Evolutionary conservation across 1,140 invertebrate species (phyloP).

Genomic region (Halesus radiatus): DNA sequence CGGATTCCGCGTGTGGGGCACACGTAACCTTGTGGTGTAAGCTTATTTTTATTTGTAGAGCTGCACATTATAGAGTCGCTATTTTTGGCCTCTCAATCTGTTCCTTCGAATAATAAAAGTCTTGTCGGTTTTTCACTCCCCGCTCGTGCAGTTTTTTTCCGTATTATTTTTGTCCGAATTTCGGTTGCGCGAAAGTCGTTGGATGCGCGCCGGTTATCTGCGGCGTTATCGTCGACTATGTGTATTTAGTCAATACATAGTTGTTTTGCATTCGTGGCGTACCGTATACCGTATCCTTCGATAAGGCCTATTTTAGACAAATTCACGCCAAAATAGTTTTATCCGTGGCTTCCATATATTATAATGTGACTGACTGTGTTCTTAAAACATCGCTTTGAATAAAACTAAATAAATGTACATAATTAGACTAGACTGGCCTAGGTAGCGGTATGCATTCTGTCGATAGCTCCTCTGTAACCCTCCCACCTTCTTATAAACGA

Average conservation of each 20-base stretch:
- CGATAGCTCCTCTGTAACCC: too few relatives aligned
- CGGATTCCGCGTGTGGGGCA: conserved; percentile 23
- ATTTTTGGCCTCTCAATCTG: conserved; percentile 25
- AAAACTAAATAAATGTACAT: too few relatives aligned
- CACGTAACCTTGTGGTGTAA: conserved; percentile 26
- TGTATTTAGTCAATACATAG: conserved; percentile 37
- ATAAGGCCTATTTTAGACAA: conserved; percentile 29
- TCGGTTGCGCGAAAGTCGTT: neutral
- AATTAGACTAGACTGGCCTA: too few relatives aligned
- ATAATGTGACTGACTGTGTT: too few relatives aligned
- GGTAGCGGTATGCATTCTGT: too few relatives aligned
- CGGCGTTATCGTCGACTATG: conserved; percentile 10
- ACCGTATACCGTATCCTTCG: too few relatives aligned
- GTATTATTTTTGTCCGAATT: conserved; percentile 2
- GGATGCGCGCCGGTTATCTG: conserved; percentile 2
- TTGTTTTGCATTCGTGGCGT: conserved; percentile 23
- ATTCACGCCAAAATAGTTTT: neutral
- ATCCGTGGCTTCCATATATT: too few relatives aligned
- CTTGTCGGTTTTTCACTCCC: neutral
- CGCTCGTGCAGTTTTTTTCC: conserved; percentile 4
- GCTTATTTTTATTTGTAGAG: conserved; percentile 39
- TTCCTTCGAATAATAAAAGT: conserved; percentile 18
- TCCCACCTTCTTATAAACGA: too few relatives aligned
- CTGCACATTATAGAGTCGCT: conserved; percentile 36
- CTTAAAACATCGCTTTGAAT: too few relatives aligned